Evolutionary conservation across 2,113 vertebrate genomes (phyloP), one percentile per base, ranked within the genome.

Genomic region (Istiophorus platypterus): DNA sequence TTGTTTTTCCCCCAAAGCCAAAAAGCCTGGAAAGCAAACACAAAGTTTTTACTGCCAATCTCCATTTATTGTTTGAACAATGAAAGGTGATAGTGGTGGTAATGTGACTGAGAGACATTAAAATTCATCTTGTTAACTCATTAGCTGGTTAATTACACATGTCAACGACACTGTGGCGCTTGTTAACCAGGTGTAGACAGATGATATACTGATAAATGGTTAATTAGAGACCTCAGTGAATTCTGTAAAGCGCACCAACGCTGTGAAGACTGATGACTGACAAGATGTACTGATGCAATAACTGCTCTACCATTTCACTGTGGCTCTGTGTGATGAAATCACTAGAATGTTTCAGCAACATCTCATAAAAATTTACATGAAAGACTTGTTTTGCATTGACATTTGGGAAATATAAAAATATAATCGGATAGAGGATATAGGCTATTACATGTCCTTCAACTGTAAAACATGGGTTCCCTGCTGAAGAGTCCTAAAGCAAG

Each of bases 71-170:
- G 26, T 54, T 69, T 58, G 42, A 84, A 73, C 59, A 80, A 70
- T 62, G 47, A n/a, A 34, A 65, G 70, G 51, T 70, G 59, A 81
- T 24, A 37, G 11, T 56, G 76, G 52, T 31, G 45, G 29, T 71
- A 73, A 78, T 72, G 85, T 81, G 73, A 72, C 22, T 29, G 34
- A 47, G 26, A 75, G 29, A 75, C 45, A 59, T 77, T 80, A 67
- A 79, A 81, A 89, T 69, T 12, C 63, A 84, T 87, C 73, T 67
- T 77, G 72, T 82, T 85, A 85, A 83, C 78, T 86, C 76, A 91
- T 89, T 91, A 91, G 86, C 63, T 78, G 67, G 52, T 82, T 86
- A 88, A 91, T 87, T 80, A 72, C 83, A 87, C 81, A 85, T 83
- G 80, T 87, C 74, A 84, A 74, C 10, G 52, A 68, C 15, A 14